Evolutionary conservation across 2,797 vertebrate species (phyloP).

Genomic region (Morus bassanus): DNA sequence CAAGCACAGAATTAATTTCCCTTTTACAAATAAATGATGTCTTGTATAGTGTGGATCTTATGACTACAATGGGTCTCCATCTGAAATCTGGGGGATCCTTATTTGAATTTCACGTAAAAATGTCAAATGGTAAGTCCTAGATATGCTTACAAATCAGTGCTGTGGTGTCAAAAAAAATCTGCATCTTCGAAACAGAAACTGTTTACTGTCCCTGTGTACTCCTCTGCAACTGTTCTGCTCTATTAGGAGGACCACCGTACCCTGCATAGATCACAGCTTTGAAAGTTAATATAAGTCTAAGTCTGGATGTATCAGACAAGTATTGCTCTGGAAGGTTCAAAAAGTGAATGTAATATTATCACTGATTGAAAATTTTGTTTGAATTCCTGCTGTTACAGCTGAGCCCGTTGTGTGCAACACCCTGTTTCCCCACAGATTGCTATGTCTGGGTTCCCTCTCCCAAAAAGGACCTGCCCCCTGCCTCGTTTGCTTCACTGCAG

Average conservation of each 20-base stretch:
- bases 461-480: neutral
- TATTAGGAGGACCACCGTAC: neutral
- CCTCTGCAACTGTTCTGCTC: neutral
- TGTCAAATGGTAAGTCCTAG: neutral
- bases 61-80: neutral
- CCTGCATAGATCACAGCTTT: neutral
- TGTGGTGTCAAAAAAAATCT: neutral
- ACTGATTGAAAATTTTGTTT: neutral
- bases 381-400: neutral
- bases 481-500: neutral
- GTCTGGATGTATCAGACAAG: neutral
- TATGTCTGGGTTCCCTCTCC: neutral
- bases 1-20: neutral
- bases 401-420: fast-evolving
- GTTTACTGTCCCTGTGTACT: neutral
- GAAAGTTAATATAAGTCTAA: neutral
- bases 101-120: neutral
- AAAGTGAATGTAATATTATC: neutral
- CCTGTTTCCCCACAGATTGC: neutral
- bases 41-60: neutral
- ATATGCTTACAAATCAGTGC: neutral
- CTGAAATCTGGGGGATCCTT: neutral
- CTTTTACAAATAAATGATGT: neutral
- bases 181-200: neutral
- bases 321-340: neutral